Evolutionary conservation across 2,797 vertebrate genomes (phyloP), one percentile per base, ranked within the genome.

Genomic region (Poliocrania exsul): DNA sequence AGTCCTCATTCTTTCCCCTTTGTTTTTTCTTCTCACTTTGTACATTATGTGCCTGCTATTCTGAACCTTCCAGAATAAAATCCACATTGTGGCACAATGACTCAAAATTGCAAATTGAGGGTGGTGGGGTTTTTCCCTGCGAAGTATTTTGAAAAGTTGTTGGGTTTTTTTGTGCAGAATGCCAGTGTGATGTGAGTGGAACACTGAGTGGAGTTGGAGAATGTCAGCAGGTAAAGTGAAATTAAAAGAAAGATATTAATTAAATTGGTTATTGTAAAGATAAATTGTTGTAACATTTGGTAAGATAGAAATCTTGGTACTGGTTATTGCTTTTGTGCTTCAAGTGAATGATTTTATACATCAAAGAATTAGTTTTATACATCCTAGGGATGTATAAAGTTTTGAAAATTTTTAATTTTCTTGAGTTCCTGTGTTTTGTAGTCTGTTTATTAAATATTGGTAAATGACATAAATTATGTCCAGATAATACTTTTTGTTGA

Each of bases 141-240:
- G 75, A 81, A 56, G 37, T 77, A 69, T 92, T 89, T 78, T 49
- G 26, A 6, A 61, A 95, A 94, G 40, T 42, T 42, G 40, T 42
- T 42, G 40, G 40, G 40, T 42, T 42, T 42, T 42, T 42, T 42
- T 95, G 37, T 90, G 79, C 97, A 99, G 99, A 98, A 44, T 99
- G 99, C 95, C 98, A 92, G 51, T 99, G 99, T 96, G 98, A 98
- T n/a, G 86, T 98, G 81, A 98, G 97, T 33, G 99, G 99, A 92
- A 99, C 99, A 11, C 95, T 98, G 90, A 99, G 99, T 69, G 99
- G 99, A 82, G 92, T 98, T 10, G 98, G 98, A 92, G 98, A 99
- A 90, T 99, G 99, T 93, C 97, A 98, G 53, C 98, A 99, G 99
- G 99, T 99, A 98, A 98, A 37, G 13, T 35, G 50, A 81, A 80